These are phyloP conservation scores for Emydura subglobosa DNA, from an alignment of 2,113 vertebrate species.

Conservation along the genomic window DNA sequence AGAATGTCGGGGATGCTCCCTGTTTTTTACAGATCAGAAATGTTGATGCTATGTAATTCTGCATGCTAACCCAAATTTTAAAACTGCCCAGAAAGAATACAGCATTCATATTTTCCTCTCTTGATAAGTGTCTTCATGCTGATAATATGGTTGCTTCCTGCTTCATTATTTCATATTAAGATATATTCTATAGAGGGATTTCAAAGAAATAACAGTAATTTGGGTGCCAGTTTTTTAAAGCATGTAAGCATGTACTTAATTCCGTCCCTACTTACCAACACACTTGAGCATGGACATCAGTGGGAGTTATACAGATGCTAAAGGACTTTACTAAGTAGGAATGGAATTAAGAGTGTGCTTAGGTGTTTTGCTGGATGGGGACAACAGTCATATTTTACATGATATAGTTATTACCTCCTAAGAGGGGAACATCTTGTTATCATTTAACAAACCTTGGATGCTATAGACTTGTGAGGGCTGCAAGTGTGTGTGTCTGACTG, in stretches of 20 bases:
- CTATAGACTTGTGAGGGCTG: background rate
- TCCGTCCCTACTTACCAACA: background rate
- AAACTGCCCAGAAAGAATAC: background rate
- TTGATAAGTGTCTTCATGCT: background rate
- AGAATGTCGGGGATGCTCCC: background rate
- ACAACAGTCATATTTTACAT: background rate
- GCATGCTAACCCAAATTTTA: background rate
- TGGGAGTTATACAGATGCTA: background rate
- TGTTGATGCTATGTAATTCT: background rate
- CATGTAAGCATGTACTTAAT: background rate
- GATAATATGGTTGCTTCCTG: background rate
- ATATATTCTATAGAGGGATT: background rate
- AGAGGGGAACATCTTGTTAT: background rate
- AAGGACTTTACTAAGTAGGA: background rate
- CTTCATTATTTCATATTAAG: conserved; percentile 22
- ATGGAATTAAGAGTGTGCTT: background rate
- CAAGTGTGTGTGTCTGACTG: background rate
- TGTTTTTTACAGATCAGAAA: background rate
- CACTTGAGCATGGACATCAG: background rate
- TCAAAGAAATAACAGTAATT: conserved; percentile 32
- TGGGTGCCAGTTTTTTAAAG: conserved; percentile 21
- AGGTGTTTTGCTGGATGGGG: background rate
- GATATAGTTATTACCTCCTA: background rate
- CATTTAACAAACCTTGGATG: background rate
- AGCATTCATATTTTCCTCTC: background rate